phyloP scores from a whole-genome alignment of 2,888 invertebrate species.

The Flexamia atlantica region DNA sequence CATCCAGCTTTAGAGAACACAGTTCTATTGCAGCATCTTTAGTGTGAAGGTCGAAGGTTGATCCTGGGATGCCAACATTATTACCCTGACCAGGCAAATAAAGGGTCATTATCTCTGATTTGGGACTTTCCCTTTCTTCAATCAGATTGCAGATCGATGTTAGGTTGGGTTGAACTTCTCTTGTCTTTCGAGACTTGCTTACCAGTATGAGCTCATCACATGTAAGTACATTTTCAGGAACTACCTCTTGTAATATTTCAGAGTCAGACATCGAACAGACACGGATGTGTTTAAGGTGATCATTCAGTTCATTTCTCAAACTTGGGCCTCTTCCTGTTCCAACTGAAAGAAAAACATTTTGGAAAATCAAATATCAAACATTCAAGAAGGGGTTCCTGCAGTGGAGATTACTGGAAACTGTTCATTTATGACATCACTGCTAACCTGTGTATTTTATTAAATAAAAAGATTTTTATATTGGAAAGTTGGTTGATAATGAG shows the following conservation, averaged over 20 bases:
- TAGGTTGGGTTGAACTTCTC: neutral
- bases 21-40: neutral
- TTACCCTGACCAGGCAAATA: neutral
- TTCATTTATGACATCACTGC: no score
- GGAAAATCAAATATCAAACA: no score
- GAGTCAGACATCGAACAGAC: neutral
- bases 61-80: neutral
- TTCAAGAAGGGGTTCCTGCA: no score
- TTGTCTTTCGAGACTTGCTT: neutral
- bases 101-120: neutral
- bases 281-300: neutral
- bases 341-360: no score
- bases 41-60: neutral
- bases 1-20: neutral
- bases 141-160: neutral
- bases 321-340: no score
- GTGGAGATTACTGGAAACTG: no score
- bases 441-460: no score
- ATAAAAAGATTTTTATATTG: no score
- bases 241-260: neutral
- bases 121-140: neutral
- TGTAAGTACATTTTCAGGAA: neutral
- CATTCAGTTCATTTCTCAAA: neutral
- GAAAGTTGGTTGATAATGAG: no score
- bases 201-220: neutral